A percentile compares a stretch with the other conserved stretches of the same genome.
These are phyloP conservation scores for Fregetta grallaria DNA, from an alignment of 2,113 vertebrate genomes.

Conservation along the genomic window DNA sequence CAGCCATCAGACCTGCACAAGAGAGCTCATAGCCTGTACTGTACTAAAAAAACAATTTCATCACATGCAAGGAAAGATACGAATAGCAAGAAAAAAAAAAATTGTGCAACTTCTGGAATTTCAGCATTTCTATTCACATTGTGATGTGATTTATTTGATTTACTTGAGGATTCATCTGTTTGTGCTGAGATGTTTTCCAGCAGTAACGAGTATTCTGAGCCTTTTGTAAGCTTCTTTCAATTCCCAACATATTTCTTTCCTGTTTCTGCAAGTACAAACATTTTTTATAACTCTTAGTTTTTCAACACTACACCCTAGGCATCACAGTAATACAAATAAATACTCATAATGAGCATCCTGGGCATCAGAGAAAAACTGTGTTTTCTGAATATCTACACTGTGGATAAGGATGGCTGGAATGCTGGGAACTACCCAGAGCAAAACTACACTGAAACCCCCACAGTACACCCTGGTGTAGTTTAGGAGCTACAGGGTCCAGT, in stretches of 20 bases:
- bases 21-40: not conserved
- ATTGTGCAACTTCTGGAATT: not conserved
- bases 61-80: not conserved
- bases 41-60: not conserved
- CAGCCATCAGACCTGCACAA: not conserved
- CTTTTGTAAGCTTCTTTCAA: not conserved
- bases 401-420: not conserved
- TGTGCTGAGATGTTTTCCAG: not conserved
- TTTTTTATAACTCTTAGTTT: not conserved
- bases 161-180: not conserved
- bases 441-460: not conserved
- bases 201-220: not conserved
- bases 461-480: rapidly evolving
- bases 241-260: not conserved
- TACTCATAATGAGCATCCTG: not conserved
- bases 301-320: not conserved
- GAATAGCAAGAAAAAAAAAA: not conserved
- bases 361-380: not conserved
- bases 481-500: rapidly evolving
- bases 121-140: not conserved
- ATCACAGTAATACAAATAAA: not conserved
- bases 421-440: not conserved
- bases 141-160: not conserved
- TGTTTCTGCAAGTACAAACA: not conserved
- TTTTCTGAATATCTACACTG: not conserved